Percentiles rank a stretch among this genome's conserved stretches.
phyloP scores from a whole-genome alignment of 2,797 vertebrate species.

The Vultur gryphus region DNA sequence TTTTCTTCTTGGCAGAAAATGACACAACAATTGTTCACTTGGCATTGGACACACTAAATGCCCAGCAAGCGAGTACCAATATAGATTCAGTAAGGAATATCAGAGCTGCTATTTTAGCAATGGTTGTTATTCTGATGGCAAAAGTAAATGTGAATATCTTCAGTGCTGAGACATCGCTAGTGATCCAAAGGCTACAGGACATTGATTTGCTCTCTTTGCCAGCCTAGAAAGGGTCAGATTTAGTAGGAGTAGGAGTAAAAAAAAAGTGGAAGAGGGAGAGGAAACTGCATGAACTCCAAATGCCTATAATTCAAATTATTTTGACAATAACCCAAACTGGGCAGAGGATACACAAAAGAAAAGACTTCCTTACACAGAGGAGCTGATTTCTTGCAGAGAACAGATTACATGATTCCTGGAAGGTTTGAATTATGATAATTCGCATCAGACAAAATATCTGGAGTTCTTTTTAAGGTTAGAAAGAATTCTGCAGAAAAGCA shows the following conservation, averaged over 20 bases:
- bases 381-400: constrained; percentile 36
- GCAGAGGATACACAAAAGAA: background rate
- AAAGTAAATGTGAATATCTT: background rate
- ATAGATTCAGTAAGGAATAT: background rate
- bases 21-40: background rate
- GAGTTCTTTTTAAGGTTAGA: constrained; percentile 45
- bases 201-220: background rate
- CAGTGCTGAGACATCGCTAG: background rate
- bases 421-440: constrained; percentile 52
- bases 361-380: background rate
- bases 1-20: background rate
- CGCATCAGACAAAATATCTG: constrained; percentile 39
- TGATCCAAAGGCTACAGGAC: background rate
- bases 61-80: background rate
- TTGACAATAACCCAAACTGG: background rate
- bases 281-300: background rate
- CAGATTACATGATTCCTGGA: background rate
- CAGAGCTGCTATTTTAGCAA: background rate
- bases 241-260: background rate
- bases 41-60: background rate
- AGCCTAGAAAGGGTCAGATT: background rate
- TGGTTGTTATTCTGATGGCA: background rate
- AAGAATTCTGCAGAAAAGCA: constrained; percentile 41
- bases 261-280: background rate
- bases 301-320: background rate